phyloP scores from a whole-genome alignment of 2,797 vertebrate genomes.

The Capromys pilorides region DNA sequence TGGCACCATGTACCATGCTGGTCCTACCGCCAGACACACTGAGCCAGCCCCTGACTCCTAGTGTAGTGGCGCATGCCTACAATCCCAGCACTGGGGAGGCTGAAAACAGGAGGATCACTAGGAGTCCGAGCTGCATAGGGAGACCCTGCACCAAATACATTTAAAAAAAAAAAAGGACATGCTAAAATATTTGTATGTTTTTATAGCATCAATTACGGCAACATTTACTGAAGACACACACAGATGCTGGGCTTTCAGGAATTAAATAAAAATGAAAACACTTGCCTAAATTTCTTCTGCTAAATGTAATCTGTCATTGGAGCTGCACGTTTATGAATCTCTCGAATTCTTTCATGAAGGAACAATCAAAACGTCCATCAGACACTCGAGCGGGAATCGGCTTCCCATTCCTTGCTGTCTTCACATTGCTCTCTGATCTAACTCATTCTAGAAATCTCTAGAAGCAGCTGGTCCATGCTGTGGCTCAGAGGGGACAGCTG shows the following conservation, averaged over 20 bases:
- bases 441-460: slow-evolving; percentile 4
- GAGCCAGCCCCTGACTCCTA: no score
- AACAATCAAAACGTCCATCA: background rate
- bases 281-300: slow-evolving; percentile 19
- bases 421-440: background rate
- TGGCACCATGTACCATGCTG: no score
- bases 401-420: background rate
- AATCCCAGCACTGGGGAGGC: no score
- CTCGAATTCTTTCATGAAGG: background rate
- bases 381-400: background rate
- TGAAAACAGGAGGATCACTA: no score
- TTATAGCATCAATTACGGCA: background rate
- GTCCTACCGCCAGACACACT: no score
- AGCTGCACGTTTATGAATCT: background rate
- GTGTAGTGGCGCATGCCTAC: no score
- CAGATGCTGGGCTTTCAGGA: background rate
- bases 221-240: slow-evolving; percentile 15
- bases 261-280: slow-evolving; percentile 1
- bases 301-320: slow-evolving; percentile 32
- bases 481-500: background rate
- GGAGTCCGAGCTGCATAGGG: no score
- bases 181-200: slow-evolving; percentile 54
- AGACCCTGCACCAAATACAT: no score
- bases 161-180: background rate
- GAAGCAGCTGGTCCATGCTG: background rate